Base-by-base conservation (phyloP, 2,113 vertebrate genomes). In the Nipponia nippon region DNA sequence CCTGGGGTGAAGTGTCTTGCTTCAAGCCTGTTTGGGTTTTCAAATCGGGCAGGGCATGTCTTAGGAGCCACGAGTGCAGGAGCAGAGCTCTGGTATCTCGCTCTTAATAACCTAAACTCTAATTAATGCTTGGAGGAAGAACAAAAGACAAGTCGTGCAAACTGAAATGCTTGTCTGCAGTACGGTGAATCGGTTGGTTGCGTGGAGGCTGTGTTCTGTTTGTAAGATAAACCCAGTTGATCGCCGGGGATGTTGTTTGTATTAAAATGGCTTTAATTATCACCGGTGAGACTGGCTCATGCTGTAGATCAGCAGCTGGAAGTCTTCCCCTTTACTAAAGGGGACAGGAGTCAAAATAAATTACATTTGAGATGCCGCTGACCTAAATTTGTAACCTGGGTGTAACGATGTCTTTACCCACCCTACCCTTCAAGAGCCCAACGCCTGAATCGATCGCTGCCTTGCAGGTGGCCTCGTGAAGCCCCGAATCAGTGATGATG, bases 11-110 rank as follows among this genome's bases (percentile, higher is more conserved):
- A 26, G 25, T 5, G 20, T 49, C 15, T 87, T 3, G 2, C 17
- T 72, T 63, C 3, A 2, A 27, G 16, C 34, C 34, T 32, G 2
- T n/a, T 38, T 0, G 26, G 70, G 14, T 21, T 83, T 94, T 52
- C 4, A 20, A 0, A 11, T 3, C 2, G 3, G 53, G 46, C n/a
- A 32, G 16, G 21, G 21, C 16, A 1, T 72, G 46, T 34, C 38
- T 63, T 23, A 0, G 26, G 20, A 34, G 52, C 8, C 9, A 19
- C 0, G 0, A 50, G 20, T 44, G 30, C 30, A 9, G 36, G 56
- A 40, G n/a, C 62, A 32, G 38, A 75, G 65, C n/a, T 8, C 34
- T 16, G 29, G 1, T 61, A 23, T 56, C 46, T 91, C 0, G 8
- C 38, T 55, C 7, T 36, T 59, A 8, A 11, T 38, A 53, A 27